Evolutionary conservation across 2,113 vertebrate genomes (phyloP).

Genomic region (Dasyprocta punctata): DNA sequence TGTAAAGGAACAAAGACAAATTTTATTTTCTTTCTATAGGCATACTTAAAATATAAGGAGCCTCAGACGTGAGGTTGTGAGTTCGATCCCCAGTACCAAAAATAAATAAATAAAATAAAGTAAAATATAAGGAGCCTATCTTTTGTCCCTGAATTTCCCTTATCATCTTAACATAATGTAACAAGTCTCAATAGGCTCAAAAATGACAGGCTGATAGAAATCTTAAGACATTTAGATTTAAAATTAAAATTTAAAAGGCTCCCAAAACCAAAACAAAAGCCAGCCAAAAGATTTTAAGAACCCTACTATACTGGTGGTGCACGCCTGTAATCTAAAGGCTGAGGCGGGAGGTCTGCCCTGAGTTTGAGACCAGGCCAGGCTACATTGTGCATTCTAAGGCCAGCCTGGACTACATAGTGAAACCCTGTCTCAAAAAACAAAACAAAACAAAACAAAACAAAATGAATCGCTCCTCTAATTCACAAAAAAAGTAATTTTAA

Average conservation of each 20-base stretch:
- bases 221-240: background rate
- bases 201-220: background rate
- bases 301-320: background rate
- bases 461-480: slow-evolving; percentile 31
- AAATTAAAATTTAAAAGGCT: slow-evolving; percentile 33
- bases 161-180: slow-evolving; percentile 49
- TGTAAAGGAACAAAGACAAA: slow-evolving; percentile 42
- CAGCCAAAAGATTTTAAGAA: background rate
- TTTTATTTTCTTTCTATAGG: slow-evolving; percentile 7
- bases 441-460: background rate
- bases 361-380: background rate
- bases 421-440: background rate
- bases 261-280: background rate
- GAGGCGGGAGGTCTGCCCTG: background rate
- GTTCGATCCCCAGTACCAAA: too few relatives aligned
- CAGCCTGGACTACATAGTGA: background rate
- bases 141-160: slow-evolving; percentile 48
- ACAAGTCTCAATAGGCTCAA: background rate
- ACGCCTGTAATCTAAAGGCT: background rate
- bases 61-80: too few relatives aligned
- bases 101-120: too few relatives aligned
- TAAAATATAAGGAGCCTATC: slow-evolving; percentile 33
- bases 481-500: slow-evolving; percentile 30
- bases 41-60: slow-evolving; percentile 30
- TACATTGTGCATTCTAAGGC: background rate